Base-by-base conservation (phyloP, 37 sponge, comb jelly and placozoan species). In the Corticium candelabrum region DNA sequence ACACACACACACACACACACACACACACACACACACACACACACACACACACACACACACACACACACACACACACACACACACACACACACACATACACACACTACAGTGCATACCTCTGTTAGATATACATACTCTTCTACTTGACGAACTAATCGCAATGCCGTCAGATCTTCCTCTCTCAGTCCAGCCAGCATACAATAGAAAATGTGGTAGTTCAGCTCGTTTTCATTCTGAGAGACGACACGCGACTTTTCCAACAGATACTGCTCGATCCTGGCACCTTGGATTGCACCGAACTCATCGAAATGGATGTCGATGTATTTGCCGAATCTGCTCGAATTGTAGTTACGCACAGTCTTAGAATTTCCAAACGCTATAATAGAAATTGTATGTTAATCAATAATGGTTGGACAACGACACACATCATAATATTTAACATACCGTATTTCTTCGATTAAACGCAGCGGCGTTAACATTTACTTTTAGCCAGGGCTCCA, bases 1-100 rank as follows among this genome's bases (percentile, higher is more conserved):
- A 77, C 78, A 77, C 78, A 77, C 78, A 77, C 78, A 41, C 78
- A 77, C 78, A 77, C 67, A 43, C 78, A 50, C 67, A 77, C 78
- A 77, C 78, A 77, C 78, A 77, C 78, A 77, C 78, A 77, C 57
- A 77, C 78, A 77, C 78, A 77, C 78, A 77, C 78, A 77, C 78
- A 77, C 78, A 77, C 67, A 77, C 78, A 77, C 67, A 77, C 78
- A 50, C 67, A 77, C 67, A 77, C 78, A 77, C 78, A 77, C 78
- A 77, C 78, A 77, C 67, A 77, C 78, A 77, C 78, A 77, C 62
- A 77, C 78, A 77, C 67, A 77, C 78, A 77, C 78, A 77, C 78
- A 77, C 78, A 77, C 35, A 77, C 78, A 77, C 62, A 41, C 67
- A 77, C 78, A 77, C 67, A 41, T 33, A 77, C 77, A 77, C 77